Base-by-base conservation (phyloP, 2,113 vertebrate species). In the Glaucomys volans region DNA sequence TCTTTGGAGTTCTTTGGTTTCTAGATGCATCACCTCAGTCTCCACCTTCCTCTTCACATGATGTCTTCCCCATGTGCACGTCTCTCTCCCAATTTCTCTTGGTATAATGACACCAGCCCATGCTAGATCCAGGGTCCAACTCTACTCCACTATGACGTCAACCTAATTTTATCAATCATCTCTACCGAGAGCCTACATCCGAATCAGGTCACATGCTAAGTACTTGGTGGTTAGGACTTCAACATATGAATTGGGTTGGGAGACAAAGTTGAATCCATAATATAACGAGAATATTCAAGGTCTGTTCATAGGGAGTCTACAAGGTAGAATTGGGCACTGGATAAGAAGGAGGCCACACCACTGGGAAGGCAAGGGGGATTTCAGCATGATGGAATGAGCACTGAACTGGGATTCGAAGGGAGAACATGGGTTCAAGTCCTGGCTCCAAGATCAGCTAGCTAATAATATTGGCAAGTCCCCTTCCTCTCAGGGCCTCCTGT, bases 51-150 rank as follows among this genome's bases (percentile, higher is more conserved):
- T 20, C n/a, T 67, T 90, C 76, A 40, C 20, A 4, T 3, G 40
- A 24, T 0, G 0, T 44, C 47, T 67, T 81, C 11, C n/a, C 4
- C 5, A 3, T 16, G n/a, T 40, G 26, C 3, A 5, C 11, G 14
- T 67, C 40, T 89, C 22, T 47, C 50, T 54, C 37, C 76, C 59
- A 16, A 64, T 35, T 74, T 9, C 22, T 30, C 28, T 37, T 47
- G 64, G 57, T 50, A 40, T 44, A 37, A 71, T 74, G 50, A 75
- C 10, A 93, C 62, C 44, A 87, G 71, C 42, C 42, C 87, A n/a
- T 80, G 42, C 2, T 81, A 42, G 37, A 50, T 66, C 54, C 50
- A 52, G 52, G 20, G 40, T 35, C 50, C 50, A 57, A 72, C 32
- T 54, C 32, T 72, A 13, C 52, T 82, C n/a, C 32, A 92, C 4